Evolutionary conservation across 1,140 invertebrate species (phyloP).

Genomic region (Metaphire vulgaris): DNA sequence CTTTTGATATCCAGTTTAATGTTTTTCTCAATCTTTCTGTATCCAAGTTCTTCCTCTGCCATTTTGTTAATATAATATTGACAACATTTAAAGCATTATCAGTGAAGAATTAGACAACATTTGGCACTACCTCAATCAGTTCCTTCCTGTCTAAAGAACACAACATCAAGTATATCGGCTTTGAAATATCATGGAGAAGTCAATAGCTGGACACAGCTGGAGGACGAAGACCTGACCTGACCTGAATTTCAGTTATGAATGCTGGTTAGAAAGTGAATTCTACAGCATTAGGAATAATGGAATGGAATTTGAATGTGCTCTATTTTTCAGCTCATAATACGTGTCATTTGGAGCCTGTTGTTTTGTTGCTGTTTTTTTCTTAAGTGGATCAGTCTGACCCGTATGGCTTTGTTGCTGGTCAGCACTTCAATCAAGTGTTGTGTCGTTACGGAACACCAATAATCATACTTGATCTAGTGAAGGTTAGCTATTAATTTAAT

Average conservation of each 20-base stretch:
- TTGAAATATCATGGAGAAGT: slow-evolving; percentile 97
- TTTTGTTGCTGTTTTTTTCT: slow-evolving; percentile 21
- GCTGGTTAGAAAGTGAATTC: no score
- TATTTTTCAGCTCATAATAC: no score
- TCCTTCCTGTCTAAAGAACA: slow-evolving; percentile 75
- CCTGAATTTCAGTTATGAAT: no score
- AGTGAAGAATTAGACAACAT: slow-evolving; percentile 75
- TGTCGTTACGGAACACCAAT: slow-evolving; percentile 84
- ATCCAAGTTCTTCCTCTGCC: no score
- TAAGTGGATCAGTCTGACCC: slow-evolving; percentile 55
- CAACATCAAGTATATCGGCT: slow-evolving; percentile 83
- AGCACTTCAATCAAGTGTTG: slow-evolving; percentile 85
- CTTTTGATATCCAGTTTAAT: no score
- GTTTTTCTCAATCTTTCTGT: no score
- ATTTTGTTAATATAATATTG: no score
- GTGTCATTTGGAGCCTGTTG: no score
- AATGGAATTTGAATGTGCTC: no score
- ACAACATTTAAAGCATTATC: slow-evolving; percentile 80
- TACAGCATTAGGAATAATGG: no score
- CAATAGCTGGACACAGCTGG: slow-evolving; percentile 79
- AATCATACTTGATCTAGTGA: slow-evolving; percentile 89
- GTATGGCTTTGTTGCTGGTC: slow-evolving; percentile 58
- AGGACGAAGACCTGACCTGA: background rate
- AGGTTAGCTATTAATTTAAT: slow-evolving; percentile 51
- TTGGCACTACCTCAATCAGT: slow-evolving; percentile 94